Base-by-base conservation (phyloP, 1,140 invertebrate genomes). In the Leptestheria dahalacensis region DNA sequence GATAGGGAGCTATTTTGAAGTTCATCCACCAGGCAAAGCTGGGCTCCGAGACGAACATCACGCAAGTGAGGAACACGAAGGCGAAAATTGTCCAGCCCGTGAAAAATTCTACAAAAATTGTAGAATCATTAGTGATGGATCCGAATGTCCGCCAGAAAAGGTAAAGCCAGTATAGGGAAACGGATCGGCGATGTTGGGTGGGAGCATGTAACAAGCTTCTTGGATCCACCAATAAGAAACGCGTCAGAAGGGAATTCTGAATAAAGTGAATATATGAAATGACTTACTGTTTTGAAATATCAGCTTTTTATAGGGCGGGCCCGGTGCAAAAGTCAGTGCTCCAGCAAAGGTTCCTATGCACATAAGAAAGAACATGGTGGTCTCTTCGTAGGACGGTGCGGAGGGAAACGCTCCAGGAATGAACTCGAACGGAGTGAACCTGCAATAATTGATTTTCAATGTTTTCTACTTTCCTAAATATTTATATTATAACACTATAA, bases 361-460 rank as follows among this genome's bases (percentile, higher is more conserved):
- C 3, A 62, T 24, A 2, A 62, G 24, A 3, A 50, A 28, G 33
- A 29, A 62, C 15, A 57, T 21, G 12, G 54, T 57, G 18, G 55
- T 62, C 52, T 59, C 54, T 48, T 62, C 61, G 21, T 62, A 62
- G 11, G 46, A 48, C 4, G 61, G 54, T 41, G 57, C 57, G 2
- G 61, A 26, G 12, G 61, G 61, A 24, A 41, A 21, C 26, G 33
- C 41, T 9, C 48, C 54, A 2, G 61, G 54, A 15, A 33, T 49
- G 47, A 57, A 62, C 4, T 49, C 55, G 21, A 25, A 62, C 3
- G 61, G 61, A 18, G 41, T 55, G 25, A 62, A 62, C 61, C 61
- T 61, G 6, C 18, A 58, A 41, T 26, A 28, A 51, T 53, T 3
- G 18, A 29, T 20, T 10, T 10, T 1, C 28, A 12, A n/a, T 21